Conservation (phyloP, 2,113 vertebrate genomes). For the Pipra filicauda region DNA sequence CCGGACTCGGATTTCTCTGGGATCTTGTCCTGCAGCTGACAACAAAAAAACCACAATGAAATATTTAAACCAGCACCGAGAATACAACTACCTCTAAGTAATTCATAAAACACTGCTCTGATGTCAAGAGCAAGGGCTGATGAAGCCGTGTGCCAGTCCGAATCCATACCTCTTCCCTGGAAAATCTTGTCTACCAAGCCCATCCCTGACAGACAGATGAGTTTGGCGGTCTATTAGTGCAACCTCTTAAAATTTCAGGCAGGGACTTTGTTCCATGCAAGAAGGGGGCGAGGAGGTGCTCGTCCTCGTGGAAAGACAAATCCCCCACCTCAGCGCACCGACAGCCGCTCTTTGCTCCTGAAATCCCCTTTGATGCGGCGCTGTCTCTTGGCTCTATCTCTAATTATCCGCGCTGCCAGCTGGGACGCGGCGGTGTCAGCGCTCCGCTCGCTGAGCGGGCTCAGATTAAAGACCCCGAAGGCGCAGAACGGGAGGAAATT, state of each 20-base stretch:
- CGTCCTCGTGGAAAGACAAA: not conserved
- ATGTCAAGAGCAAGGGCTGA: accelerated
- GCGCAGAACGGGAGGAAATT: not conserved
- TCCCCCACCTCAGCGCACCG: not conserved
- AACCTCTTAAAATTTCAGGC: not conserved
- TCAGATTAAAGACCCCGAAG: not conserved
- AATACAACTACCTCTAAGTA: not conserved
- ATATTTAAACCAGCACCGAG: not conserved
- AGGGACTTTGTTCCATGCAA: accelerated
- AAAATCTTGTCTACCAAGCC: not conserved
- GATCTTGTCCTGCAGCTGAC: not conserved
- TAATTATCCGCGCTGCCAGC: not conserved
- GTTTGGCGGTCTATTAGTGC: accelerated
- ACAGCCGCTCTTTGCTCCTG: not conserved
- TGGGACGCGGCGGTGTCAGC: not conserved
- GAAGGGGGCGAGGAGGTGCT: not conserved
- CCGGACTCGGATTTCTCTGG: not conserved
- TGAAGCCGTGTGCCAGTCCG: not conserved
- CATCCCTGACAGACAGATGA: accelerated
- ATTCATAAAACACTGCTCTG: accelerated
- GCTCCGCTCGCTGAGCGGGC: not conserved
- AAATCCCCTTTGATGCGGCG: not conserved
- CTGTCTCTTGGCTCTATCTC: not conserved
- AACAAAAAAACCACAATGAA: not conserved
- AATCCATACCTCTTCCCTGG: accelerated